Base-by-base conservation (phyloP, 2,797 vertebrate genomes). In the Percopsis omiscomaycus region DNA sequence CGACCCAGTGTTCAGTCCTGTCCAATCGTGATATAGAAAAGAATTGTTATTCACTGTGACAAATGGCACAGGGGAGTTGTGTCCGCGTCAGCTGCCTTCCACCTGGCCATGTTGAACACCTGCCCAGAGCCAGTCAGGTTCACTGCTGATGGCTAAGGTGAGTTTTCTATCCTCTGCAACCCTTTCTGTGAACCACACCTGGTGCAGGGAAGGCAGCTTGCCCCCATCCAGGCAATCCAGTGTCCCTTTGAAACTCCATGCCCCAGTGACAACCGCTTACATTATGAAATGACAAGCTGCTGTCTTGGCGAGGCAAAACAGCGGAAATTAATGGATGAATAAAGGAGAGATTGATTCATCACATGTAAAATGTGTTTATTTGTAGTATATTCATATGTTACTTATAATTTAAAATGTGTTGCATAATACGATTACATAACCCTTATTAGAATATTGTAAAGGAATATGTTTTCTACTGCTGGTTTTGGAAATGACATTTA, bases 41-140 rank as follows among this genome's bases (percentile, higher is more conserved):
- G 83, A 86, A 89, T 85, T 83, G 83, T 82, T 88, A 91, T 88
- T 83, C 84, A 83, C 77, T 64, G 76, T 82, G 89, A 90, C 86
- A 85, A 88, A 89, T 79, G 80, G 74, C 46, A 32, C 32, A 3
- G 66, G 62, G 68, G 75, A 72, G 80, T 68, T 51, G 58, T 65
- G 81, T 74, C 77, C 81, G 79, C 83, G 88, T 88, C 91, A 89
- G 86, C 87, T 89, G 89, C 78, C 80, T 77, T 80, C 84, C 91
- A 92, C 91, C 91, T 91, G 92, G 81, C 69, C 63, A 27, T 82
- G 79, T 86, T 91, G 85, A 85, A 86, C 86, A 89, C 82, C 82
- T 88, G 86, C 89, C 89, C 91, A 86, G 81, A 87, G 80, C 74
- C 77, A 67, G 72, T 84, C 85, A 71, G 28, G 80, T 84, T 90